A percentile compares a stretch with the other conserved stretches of the same genome.
These are phyloP conservation scores for Myotis davidii DNA, from an alignment of 2,113 vertebrate genomes.

Conservation along the genomic window DNA sequence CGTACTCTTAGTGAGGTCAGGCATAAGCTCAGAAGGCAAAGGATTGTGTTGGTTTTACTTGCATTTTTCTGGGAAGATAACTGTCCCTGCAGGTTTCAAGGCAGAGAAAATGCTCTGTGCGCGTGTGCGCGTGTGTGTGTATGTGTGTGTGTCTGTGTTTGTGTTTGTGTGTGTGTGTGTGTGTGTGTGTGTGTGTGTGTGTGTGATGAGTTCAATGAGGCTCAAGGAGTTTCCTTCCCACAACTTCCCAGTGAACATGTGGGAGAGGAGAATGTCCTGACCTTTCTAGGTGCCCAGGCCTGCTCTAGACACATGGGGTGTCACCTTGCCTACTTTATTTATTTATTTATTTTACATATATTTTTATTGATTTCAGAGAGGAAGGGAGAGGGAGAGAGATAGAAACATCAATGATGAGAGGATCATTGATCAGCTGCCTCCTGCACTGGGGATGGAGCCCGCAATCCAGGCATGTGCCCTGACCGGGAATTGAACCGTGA, in stretches of 20 bases:
- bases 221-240: neutral
- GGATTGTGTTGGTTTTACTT: neutral
- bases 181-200: neutral
- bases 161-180: neutral
- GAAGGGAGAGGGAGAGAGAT: too few relatives aligned
- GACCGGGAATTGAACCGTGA: neutral
- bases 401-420: too few relatives aligned
- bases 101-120: neutral
- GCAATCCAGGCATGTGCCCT: too few relatives aligned
- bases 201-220: neutral
- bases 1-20: fast-evolving
- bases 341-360: too few relatives aligned
- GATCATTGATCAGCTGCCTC: too few relatives aligned
- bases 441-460: too few relatives aligned
- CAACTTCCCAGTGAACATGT: neutral
- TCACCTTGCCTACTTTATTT: too few relatives aligned
- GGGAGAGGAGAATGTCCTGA: neutral
- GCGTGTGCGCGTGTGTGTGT: too few relatives aligned
- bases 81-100: neutral
- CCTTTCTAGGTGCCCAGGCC: neutral
- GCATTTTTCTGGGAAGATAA: neutral
- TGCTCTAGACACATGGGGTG: neutral
- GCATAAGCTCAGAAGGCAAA: neutral
- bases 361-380: too few relatives aligned
- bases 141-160: too few relatives aligned